phyloP scores from a whole-genome alignment of 2,113 vertebrate species.

The Rhea americana region DNA sequence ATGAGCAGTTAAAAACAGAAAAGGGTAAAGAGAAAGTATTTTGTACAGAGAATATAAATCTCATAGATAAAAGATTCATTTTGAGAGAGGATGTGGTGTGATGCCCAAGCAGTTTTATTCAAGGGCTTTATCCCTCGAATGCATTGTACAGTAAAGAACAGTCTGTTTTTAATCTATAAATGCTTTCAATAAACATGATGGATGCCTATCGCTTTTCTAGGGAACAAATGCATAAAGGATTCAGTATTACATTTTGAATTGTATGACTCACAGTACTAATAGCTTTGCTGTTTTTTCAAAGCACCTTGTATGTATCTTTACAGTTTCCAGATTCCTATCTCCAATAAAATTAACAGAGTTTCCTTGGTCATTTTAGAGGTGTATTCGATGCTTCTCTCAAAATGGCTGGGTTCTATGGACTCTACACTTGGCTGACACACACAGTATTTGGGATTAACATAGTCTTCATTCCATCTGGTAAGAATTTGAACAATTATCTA shows the following conservation, averaged over 20 bases:
- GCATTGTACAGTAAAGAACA: background rate
- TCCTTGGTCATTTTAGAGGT: slow-evolving; percentile 82
- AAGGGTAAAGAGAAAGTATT: background rate
- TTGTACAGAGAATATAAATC: background rate
- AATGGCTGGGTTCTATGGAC: slow-evolving; percentile 98
- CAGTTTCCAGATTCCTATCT: background rate
- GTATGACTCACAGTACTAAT: background rate
- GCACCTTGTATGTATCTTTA: background rate
- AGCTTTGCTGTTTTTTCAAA: background rate
- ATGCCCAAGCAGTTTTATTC: background rate
- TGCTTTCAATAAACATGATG: background rate
- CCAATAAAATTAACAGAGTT: background rate
- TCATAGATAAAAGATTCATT: background rate
- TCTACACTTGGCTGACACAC: slow-evolving; percentile 99
- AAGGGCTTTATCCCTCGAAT: background rate
- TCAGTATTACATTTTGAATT: background rate
- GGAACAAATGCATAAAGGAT: background rate
- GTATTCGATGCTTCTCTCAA: slow-evolving; percentile 99
- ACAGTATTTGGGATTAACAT: slow-evolving; percentile 99
- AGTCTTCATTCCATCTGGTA: slow-evolving; percentile 98
- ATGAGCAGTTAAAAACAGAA: background rate
- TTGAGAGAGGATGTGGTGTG: background rate
- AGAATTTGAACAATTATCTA: slow-evolving; percentile 36
- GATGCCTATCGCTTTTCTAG: background rate
- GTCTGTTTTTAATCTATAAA: background rate